These are phyloP conservation scores for Thamnophis elegans DNA, from an alignment of 2,797 vertebrate species.

Conservation along the genomic window DNA sequence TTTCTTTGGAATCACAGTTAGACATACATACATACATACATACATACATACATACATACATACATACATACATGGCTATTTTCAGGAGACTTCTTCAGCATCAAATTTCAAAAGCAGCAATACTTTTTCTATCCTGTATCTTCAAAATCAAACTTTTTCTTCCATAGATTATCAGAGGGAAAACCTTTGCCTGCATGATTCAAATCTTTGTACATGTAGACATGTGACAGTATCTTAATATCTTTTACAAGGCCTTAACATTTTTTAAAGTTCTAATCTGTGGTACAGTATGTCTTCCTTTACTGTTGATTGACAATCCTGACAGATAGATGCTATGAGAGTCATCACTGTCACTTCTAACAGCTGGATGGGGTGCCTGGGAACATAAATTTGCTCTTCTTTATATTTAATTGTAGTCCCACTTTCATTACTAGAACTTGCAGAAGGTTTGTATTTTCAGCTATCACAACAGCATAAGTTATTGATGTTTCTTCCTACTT, in stretches of 20 bases:
- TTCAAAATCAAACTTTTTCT: neutral
- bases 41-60: too few species aligned
- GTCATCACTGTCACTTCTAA: neutral
- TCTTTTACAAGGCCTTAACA: neutral
- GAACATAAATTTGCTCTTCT: neutral
- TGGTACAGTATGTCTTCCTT: neutral
- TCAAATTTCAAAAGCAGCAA: neutral
- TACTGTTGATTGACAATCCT: neutral
- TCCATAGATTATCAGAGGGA: neutral
- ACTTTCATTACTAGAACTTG: neutral
- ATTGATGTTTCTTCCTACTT: neutral
- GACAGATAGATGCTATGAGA: neutral
- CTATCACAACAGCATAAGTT: neutral
- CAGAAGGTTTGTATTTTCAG: neutral
- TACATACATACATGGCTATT: too few species aligned
- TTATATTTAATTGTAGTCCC: neutral
- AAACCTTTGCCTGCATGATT: neutral
- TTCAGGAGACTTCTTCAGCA: neutral
- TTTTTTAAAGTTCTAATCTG: neutral
- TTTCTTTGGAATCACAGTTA: too few species aligned
- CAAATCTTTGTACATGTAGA: neutral
- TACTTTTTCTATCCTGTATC: neutral
- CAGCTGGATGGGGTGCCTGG: neutral
- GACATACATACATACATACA: too few species aligned
- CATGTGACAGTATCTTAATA: neutral